These are phyloP conservation scores for Hemithea aestivaria DNA, from an alignment of 2,888 invertebrate species.

Conservation along the genomic window DNA sequence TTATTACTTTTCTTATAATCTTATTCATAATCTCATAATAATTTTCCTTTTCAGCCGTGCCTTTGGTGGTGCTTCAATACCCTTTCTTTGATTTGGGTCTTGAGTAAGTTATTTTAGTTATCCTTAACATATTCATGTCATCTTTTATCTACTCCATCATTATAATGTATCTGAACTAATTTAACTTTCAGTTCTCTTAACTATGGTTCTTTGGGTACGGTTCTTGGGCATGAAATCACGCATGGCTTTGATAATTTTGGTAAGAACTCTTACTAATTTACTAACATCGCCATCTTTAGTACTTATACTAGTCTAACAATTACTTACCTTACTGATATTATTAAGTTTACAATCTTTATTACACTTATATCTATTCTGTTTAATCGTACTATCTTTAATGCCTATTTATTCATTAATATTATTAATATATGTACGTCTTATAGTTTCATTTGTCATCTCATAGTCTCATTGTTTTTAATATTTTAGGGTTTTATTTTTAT, in stretches of 20 bases:
- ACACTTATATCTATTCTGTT: no score
- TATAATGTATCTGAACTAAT: neutral
- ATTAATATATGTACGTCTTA: no score
- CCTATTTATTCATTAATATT: no score
- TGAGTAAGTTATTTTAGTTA: conserved; percentile 81
- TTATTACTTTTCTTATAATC: conserved; percentile 1
- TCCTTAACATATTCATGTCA: conserved; percentile 1
- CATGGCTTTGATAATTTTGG: conserved; percentile 80
- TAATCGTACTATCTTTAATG: no score
- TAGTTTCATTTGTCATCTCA: no score
- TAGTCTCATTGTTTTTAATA: no score
- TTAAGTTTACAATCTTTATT: no score
- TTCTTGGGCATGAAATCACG: conserved; percentile 87
- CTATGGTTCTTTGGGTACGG: conserved; percentile 89
- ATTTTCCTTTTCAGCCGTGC: conserved; percentile 82
- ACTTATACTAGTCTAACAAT: no score
- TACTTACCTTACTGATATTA: no score
- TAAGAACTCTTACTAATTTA: conserved; percentile 31
- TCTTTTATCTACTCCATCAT: conserved; percentile 4
- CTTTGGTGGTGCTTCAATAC: conserved; percentile 89
- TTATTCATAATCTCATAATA: neutral
- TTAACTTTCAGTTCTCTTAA: conserved; percentile 83
- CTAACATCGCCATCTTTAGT: neutral
- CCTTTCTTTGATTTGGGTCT: conserved; percentile 91
- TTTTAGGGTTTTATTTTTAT: no score